Conservation (phyloP, 2,888 invertebrate genomes). For the Drosophila histrio region DNA sequence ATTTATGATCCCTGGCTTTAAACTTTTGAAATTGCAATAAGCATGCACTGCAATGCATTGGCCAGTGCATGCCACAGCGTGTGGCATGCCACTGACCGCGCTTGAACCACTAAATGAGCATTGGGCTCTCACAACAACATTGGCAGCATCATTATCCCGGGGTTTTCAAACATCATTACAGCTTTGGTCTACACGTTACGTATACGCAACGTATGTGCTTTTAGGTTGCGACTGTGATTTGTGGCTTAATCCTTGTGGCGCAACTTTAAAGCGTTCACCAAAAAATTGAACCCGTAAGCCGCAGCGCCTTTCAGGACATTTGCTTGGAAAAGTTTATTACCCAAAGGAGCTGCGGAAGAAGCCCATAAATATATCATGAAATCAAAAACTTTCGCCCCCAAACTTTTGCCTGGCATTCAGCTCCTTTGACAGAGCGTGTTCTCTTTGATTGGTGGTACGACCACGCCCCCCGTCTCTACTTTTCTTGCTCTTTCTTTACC, state of each 20-base stretch:
- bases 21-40: background rate
- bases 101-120: constrained; percentile 31
- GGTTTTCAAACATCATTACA: constrained; percentile 12
- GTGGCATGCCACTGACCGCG: constrained; percentile 35
- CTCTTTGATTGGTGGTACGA: constrained; percentile 61
- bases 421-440: constrained; percentile 46
- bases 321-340: constrained; percentile 65
- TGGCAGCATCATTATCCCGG: background rate
- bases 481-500: constrained; percentile 14
- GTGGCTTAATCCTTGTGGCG: constrained; percentile 15
- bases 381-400: constrained; percentile 75
- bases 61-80: constrained; percentile 1
- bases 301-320: constrained; percentile 41
- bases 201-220: constrained; percentile 39
- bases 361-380: constrained; percentile 80
- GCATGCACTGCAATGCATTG: constrained; percentile 2
- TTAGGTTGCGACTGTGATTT: constrained; percentile 8
- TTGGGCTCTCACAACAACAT: background rate
- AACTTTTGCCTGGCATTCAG: constrained; percentile 59
- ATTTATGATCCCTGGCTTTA: too few relatives aligned
- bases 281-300: constrained; percentile 35
- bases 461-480: background rate
- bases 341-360: constrained; percentile 68
- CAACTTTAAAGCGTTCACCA: constrained; percentile 46
- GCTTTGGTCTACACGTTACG: constrained; percentile 22